Evolutionary conservation across 2,113 vertebrate species (phyloP).

Genomic region (Dromiciops gliroides): DNA sequence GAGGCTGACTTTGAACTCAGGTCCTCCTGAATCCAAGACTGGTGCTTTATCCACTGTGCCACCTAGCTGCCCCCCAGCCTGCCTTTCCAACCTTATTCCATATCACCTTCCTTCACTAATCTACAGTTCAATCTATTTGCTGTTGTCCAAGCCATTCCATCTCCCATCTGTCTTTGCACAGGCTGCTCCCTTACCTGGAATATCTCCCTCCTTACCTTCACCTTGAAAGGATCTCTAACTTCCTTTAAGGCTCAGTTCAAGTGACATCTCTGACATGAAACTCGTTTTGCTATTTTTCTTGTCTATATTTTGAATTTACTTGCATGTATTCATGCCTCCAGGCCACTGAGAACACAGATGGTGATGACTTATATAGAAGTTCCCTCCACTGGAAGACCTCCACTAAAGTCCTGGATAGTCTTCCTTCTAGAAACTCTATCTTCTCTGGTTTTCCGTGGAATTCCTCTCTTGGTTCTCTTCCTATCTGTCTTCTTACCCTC

Average conservation of each 20-base stretch:
- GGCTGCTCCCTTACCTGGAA: not conserved
- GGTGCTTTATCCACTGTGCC: no score
- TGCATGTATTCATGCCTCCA: not conserved
- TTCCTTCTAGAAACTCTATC: not conserved
- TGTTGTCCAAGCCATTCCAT: not conserved
- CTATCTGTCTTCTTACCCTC: not conserved
- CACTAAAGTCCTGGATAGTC: not conserved
- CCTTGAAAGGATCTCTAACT: not conserved
- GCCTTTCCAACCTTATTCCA: not conserved
- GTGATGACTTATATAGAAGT: not conserved
- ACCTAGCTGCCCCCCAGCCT: no score
- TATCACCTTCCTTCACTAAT: not conserved
- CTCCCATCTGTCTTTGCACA: not conserved
- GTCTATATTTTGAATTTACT: not conserved
- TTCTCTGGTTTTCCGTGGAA: not conserved
- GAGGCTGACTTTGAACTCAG: no score
- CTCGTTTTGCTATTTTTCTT: not conserved
- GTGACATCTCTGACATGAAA: not conserved
- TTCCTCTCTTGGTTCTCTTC: not conserved
- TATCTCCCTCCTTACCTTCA: not conserved
- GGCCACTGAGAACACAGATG: not conserved
- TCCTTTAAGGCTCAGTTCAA: not conserved
- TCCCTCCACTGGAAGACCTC: not conserved
- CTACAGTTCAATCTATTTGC: not conserved
- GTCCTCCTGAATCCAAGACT: no score